These are phyloP conservation scores for Trogon surrucura DNA, from an alignment of 2,113 vertebrate species.

Conservation along the genomic window DNA sequence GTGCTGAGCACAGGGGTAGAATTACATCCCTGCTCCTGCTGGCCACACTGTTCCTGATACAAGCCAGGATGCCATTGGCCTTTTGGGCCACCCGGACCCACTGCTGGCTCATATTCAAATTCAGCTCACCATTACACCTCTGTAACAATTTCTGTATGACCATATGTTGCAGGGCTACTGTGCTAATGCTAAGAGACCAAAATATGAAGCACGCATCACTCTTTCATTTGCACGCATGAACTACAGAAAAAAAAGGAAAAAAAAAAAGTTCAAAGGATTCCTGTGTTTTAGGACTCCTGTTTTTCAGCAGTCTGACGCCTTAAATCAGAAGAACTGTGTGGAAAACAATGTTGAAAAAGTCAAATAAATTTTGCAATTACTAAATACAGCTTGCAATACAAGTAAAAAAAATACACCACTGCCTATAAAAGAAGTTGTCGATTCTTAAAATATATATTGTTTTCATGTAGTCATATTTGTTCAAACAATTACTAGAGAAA, in stretches of 20 bases:
- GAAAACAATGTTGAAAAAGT: neutral
- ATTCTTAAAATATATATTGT: neutral
- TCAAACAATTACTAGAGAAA: too few relatives aligned
- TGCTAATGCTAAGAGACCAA: neutral
- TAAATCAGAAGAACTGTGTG: neutral
- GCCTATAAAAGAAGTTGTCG: neutral
- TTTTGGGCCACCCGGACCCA: too few relatives aligned
- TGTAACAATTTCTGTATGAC: neutral
- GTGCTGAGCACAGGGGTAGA: too few relatives aligned
- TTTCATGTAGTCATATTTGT: neutral
- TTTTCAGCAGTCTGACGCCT: neutral
- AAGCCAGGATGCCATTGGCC: too few relatives aligned
- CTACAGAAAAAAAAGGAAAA: neutral
- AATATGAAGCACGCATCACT: neutral
- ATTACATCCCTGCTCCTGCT: too few relatives aligned
- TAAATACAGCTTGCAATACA: neutral
- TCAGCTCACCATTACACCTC: neutral
- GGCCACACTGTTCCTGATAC: too few relatives aligned
- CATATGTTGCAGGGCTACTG: neutral
- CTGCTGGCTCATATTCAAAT: neutral
- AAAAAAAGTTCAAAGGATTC: neutral
- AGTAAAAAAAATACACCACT: neutral
- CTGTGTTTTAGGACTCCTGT: neutral
- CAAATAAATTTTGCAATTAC: neutral
- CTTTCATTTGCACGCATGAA: neutral